Percentiles rank a stretch among this genome's conserved stretches.
These are phyloP conservation scores for Podotricha telesiphe DNA, from an alignment of 2,888 invertebrate genomes.

Conservation along the genomic window DNA sequence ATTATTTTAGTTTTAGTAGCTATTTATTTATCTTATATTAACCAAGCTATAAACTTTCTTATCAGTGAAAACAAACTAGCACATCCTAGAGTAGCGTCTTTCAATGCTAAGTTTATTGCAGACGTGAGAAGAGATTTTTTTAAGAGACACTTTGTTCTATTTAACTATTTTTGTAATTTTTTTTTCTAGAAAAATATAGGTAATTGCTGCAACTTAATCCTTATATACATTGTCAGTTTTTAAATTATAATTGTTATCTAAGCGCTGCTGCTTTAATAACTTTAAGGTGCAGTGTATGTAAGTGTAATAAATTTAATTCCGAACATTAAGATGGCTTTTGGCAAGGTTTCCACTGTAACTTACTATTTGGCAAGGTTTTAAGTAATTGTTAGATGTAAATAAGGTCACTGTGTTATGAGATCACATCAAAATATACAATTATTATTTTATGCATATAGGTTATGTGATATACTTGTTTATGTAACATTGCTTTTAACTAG, in stretches of 20 bases:
- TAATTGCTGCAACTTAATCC: no score
- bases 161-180: not conserved
- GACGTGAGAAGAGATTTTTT: not conserved
- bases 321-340: not conserved
- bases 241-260: not conserved
- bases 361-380: not conserved
- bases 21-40: no score
- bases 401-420: not conserved
- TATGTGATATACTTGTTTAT: not conserved
- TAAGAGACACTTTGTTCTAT: not conserved
- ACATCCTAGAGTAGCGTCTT: slow-evolving; percentile 1
- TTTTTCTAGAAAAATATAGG: no score
- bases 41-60: slow-evolving; percentile 7
- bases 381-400: not conserved
- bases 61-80: slow-evolving; percentile 17
- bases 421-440: no score
- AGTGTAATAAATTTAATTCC: not conserved
- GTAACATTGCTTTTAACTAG: not conserved
- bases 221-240: no score
- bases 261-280: not conserved
- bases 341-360: no score
- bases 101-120: not conserved
- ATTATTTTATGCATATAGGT: no score
- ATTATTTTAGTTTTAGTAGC: no score
- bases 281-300: not conserved